Evolutionary conservation across 2,113 vertebrate species (phyloP), one percentile per base, ranked within the genome.

Genomic region (Hemichromis elongatus): DNA sequence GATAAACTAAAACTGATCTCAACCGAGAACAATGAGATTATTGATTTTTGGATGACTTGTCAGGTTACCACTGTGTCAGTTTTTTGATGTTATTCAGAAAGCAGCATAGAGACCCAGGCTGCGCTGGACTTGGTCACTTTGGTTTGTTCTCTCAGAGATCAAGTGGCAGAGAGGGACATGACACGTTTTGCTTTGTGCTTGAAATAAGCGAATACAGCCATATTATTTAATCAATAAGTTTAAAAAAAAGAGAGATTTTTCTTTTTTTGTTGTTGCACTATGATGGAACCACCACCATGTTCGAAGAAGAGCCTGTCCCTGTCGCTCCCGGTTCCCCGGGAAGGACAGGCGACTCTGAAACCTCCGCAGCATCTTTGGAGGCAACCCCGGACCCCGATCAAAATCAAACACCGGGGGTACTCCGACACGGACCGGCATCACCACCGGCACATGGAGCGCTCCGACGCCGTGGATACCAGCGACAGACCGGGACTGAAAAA

Each of bases 291-390:
- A 89, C 96, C 97, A 81, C 92, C 96, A 88, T 96, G 96, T 93
- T 94, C 97, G 47, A 96, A 97, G 91, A 97, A 98, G 92, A 98
- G 97, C 96, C 95, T 98, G 79, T 98, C 98, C 78, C 96, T 98
- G 79, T 97, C 98, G 63, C 92, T 99, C 81, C 97, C 98, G 61
- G 97, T 98, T 84, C 97, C 97, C 78, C 96, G 98, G 91, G 98
- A 98, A 89, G 97, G 96, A 24, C 96, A 97, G 92, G 96, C 97
- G 82, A 97, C 97, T 84, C 95, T 98, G 40, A 97, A 97, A 77
- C 97, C 97, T 61, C 98, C 88, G 91, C 97, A 98, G 86, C 98
- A 99, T 92, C 97, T 99, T 16, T 98, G 98, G 98, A 90, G 98
- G 93, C 95, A 98, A 95, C 97, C 98, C 93, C 97, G 88, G 94